Evolutionary conservation across 2,888 invertebrate genomes (phyloP).

Genomic region (Orthosia incerta): DNA sequence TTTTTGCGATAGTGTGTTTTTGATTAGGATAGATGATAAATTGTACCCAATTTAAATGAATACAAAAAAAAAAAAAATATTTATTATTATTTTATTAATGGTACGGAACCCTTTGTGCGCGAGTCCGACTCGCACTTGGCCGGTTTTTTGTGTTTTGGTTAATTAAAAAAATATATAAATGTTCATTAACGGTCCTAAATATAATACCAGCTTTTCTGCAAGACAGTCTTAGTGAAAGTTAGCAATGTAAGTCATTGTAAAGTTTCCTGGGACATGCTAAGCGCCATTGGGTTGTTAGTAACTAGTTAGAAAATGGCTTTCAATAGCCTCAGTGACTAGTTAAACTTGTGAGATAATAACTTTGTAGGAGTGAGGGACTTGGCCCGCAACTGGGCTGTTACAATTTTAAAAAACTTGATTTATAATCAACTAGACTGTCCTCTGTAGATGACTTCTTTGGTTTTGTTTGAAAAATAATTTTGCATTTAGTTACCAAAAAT

Average conservation of each 20-base stretch:
- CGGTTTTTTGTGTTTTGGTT: too few relatives aligned
- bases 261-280: conserved; percentile 36
- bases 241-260: conserved; percentile 28
- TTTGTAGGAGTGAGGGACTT: conserved; percentile 28
- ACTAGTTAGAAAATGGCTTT: conserved; percentile 51
- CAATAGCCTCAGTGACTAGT: conserved; percentile 35
- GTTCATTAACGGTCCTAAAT: background rate
- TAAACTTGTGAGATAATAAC: conserved; percentile 41
- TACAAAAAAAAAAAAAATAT: too few relatives aligned
- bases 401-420: conserved; percentile 8
- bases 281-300: conserved; percentile 33
- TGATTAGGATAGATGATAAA: too few relatives aligned
- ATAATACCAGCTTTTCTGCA: background rate
- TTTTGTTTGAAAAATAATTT: background rate
- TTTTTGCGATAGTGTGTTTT: too few relatives aligned
- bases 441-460: background rate
- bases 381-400: conserved; percentile 13
- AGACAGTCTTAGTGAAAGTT: conserved; percentile 24
- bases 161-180: background rate
- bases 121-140: too few relatives aligned
- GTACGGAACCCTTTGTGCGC: too few relatives aligned
- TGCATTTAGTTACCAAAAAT: too few relatives aligned
- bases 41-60: too few relatives aligned
- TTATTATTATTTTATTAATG: too few relatives aligned
- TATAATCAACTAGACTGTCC: background rate